Evolutionary conservation across 1,140 invertebrate genomes (phyloP).

Genomic region (Palaemon carinicauda): DNA sequence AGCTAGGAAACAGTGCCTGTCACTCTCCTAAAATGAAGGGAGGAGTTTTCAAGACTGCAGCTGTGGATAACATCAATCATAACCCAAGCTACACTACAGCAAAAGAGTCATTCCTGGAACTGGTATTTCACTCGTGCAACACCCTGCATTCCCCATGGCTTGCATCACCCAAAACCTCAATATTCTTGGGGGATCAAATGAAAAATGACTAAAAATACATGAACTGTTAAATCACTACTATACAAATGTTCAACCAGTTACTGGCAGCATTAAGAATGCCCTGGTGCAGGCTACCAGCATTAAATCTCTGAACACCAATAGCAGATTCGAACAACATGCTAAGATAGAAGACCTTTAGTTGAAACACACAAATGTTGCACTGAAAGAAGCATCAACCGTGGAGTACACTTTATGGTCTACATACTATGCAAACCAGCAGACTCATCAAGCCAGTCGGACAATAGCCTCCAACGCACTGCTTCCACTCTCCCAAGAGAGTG

Average conservation of each 20-base stretch:
- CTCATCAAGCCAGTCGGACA: neutral
- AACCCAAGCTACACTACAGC: constrained; percentile 7
- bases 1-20: constrained; percentile 7
- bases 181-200: neutral
- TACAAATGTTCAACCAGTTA: too few relatives aligned
- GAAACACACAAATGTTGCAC: neutral
- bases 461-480: neutral
- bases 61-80: constrained; percentile 9
- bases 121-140: constrained; percentile 20
- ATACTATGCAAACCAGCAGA: constrained; percentile 10
- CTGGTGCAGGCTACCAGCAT: neutral
- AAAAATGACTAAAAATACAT: constrained; percentile 4
- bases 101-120: neutral
- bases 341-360: neutral
- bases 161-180: neutral
- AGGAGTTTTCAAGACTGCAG: neutral
- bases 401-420: constrained; percentile 11
- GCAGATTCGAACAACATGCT: neutral
- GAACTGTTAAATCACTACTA: neutral
- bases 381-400: neutral
- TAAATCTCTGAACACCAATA: constrained; percentile 4
- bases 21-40: constrained; percentile 13
- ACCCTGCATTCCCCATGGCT: constrained; percentile 3
- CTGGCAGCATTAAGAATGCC: neutral
- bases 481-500: constrained; percentile 5